These are phyloP conservation scores for Lasioglossum albipes DNA, from an alignment of 1,140 invertebrate genomes.

Conservation along the genomic window DNA sequence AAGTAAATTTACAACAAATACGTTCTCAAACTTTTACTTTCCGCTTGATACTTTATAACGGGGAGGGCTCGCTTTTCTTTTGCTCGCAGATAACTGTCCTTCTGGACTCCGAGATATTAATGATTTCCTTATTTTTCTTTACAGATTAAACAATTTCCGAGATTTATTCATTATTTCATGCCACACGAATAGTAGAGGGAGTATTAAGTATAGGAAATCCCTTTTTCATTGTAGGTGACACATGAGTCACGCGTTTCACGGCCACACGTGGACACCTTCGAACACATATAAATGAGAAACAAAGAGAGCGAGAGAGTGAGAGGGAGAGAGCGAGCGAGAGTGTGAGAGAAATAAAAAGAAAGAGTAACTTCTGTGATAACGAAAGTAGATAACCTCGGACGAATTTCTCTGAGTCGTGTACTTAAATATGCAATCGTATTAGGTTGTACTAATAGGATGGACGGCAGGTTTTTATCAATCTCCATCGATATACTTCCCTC, in stretches of 20 bases:
- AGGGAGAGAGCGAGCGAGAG: too few species aligned
- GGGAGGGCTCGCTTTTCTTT: not conserved
- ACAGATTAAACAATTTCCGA: slow-evolving; percentile 38
- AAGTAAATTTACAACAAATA: slow-evolving; percentile 46
- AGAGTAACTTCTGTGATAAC: slow-evolving; percentile 36
- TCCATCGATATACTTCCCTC: not conserved
- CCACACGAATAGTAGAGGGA: slow-evolving; percentile 26
- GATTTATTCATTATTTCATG: slow-evolving; percentile 39
- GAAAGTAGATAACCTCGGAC: not conserved
- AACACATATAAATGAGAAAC: slow-evolving; percentile 45
- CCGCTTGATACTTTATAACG: not conserved
- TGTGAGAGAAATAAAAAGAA: too few species aligned
- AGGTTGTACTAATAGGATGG: not conserved
- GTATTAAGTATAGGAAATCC: slow-evolving; percentile 38
- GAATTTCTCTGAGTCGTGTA: not conserved
- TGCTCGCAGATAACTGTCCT: not conserved
- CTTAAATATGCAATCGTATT: slow-evolving; percentile 4
- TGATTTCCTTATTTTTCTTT: slow-evolving; percentile 36
- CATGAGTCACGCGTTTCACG: not conserved
- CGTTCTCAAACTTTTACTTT: slow-evolving; percentile 16
- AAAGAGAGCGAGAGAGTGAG: too few species aligned
- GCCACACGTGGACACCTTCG: not conserved
- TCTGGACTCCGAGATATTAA: not conserved
- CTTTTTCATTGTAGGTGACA: slow-evolving; percentile 33
- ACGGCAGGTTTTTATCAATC: not conserved